Percentiles rank a stretch among this genome's conserved stretches.
Conservation (phyloP, 2,113 vertebrate species). For the Syngnathoides biaculeatus region DNA sequence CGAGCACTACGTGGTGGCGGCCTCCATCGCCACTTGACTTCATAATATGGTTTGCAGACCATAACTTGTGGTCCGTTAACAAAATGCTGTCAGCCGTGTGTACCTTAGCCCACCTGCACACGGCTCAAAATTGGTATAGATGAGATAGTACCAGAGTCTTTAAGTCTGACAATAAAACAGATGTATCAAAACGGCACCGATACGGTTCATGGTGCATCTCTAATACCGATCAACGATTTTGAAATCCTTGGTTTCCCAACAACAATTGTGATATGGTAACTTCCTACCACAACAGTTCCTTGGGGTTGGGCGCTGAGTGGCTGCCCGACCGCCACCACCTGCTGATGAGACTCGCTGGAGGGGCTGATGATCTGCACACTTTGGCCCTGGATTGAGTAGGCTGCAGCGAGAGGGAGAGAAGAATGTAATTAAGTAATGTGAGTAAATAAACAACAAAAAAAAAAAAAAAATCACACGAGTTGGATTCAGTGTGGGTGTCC, state of each 20-base stretch:
- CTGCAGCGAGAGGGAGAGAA: slow-evolving; percentile 68
- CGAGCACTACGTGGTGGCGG: too few relatives aligned
- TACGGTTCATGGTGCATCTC: not conserved
- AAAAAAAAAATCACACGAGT: slow-evolving; percentile 15
- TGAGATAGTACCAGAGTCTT: too few relatives aligned
- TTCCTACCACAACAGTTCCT: slow-evolving; percentile 94
- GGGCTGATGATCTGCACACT: slow-evolving; percentile 97
- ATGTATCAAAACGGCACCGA: too few relatives aligned
- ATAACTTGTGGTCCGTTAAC: too few relatives aligned
- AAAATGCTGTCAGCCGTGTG: too few relatives aligned
- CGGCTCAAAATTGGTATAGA: too few relatives aligned
- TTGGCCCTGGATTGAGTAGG: slow-evolving; percentile 96
- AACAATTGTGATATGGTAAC: not conserved
- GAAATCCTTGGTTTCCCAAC: not conserved
- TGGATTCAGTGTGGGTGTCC: not conserved
- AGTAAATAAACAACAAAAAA: slow-evolving; percentile 13
- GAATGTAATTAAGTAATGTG: too few relatives aligned
- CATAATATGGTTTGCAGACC: too few relatives aligned
- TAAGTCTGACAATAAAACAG: too few relatives aligned
- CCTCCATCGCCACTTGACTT: too few relatives aligned
- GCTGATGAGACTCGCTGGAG: slow-evolving; percentile 97
- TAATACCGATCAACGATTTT: not conserved
- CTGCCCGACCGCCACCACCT: slow-evolving; percentile 97
- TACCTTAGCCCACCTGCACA: too few relatives aligned
- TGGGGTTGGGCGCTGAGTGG: slow-evolving; percentile 91